Evolutionary conservation across 2,888 invertebrate genomes (phyloP).

Genomic region (Zeuzera pyrina): DNA sequence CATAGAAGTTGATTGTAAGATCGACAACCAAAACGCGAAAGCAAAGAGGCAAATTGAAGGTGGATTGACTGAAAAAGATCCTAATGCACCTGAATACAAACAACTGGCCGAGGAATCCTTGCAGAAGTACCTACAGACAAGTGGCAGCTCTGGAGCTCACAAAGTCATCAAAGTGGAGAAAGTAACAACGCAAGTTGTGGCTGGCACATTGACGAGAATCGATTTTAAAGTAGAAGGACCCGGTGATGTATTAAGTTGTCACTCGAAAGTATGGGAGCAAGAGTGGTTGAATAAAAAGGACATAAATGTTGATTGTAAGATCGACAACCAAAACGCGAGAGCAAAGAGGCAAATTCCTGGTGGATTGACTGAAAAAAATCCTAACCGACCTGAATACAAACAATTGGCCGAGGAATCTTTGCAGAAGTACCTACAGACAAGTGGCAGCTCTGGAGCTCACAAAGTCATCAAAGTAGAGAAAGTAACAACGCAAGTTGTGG

Average conservation of each 20-base stretch:
- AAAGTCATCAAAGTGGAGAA: slow-evolving; percentile 35
- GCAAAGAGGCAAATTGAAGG: slow-evolving; percentile 8
- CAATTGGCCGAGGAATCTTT: slow-evolving; percentile 21
- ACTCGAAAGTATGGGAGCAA: slow-evolving; percentile 44
- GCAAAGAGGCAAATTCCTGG: slow-evolving; percentile 11
- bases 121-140: slow-evolving; percentile 19
- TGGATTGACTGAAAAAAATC: slow-evolving; percentile 12
- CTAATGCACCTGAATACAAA: slow-evolving; percentile 20
- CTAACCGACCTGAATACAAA: slow-evolving; percentile 17
- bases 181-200: slow-evolving; percentile 53
- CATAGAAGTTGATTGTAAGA: slow-evolving; percentile 21
- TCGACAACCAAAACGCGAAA: slow-evolving; percentile 6
- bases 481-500: slow-evolving; percentile 52
- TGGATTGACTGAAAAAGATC: slow-evolving; percentile 13
- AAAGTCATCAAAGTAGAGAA: slow-evolving; percentile 32
- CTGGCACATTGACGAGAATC: slow-evolving; percentile 64
- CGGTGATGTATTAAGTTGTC: slow-evolving; percentile 14
- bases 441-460: slow-evolving; percentile 11
- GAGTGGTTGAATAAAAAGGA: slow-evolving; percentile 47
- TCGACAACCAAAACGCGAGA: slow-evolving; percentile 10
- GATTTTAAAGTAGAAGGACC: slow-evolving; percentile 18
- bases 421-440: slow-evolving; percentile 15
- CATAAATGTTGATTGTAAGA: slow-evolving; percentile 21
- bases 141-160: slow-evolving; percentile 18
- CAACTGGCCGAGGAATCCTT: slow-evolving; percentile 28